phyloP scores from a whole-genome alignment of 2,888 invertebrate species.

The Pseudococcus jackbeardsleyi region DNA sequence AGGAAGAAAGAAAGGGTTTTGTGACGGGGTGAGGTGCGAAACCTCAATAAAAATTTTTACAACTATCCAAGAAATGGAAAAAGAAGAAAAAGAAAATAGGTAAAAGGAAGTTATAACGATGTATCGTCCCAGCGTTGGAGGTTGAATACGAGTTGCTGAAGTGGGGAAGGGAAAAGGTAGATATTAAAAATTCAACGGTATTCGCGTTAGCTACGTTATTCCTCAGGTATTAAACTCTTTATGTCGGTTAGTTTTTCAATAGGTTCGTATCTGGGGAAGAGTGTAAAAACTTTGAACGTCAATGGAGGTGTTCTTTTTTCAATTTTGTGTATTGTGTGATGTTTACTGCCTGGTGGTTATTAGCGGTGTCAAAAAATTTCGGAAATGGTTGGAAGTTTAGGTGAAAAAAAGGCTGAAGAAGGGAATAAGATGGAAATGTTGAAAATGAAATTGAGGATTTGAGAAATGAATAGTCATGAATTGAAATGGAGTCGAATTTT shows the following conservation, averaged over 20 bases:
- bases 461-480: too few relatives aligned
- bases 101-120: constrained; percentile 17
- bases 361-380: too few relatives aligned
- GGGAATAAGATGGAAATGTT: too few relatives aligned
- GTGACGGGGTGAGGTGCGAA: neutral
- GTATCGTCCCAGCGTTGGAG: neutral
- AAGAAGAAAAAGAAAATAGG: neutral
- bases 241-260: neutral
- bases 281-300: neutral
- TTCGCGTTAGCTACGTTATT: neutral
- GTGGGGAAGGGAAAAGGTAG: neutral
- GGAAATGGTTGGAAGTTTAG: too few relatives aligned
- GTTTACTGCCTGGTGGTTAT: too few relatives aligned
- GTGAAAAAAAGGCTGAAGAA: too few relatives aligned
- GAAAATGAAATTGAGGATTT: too few relatives aligned
- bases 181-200: constrained; percentile 22
- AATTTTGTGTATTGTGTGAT: neutral
- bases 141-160: neutral
- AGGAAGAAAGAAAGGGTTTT: neutral
- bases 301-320: neutral
- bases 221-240: constrained; percentile 3
- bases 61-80: neutral
- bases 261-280: neutral
- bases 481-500: too few relatives aligned
- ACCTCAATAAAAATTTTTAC: neutral